These are phyloP conservation scores for Archocentrus centrarchus DNA, from an alignment of 2,113 vertebrate species.

Conservation along the genomic window DNA sequence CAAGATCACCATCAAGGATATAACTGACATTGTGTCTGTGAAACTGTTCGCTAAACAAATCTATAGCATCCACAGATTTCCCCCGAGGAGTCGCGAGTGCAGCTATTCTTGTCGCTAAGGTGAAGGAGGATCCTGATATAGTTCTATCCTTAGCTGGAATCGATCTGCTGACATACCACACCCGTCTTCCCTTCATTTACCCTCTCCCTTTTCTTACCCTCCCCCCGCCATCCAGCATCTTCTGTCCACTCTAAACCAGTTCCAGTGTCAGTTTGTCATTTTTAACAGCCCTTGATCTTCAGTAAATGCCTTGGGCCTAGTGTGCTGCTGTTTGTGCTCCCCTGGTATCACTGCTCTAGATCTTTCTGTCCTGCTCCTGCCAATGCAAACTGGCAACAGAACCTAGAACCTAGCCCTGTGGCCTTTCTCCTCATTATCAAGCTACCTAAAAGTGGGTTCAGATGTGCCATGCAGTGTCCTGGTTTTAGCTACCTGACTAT, in stretches of 20 bases:
- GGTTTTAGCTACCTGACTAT: slow-evolving; percentile 11
- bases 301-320: slow-evolving; percentile 66
- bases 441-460: slow-evolving; percentile 33
- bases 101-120: slow-evolving; percentile 48
- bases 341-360: slow-evolving; percentile 65
- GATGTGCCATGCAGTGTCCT: slow-evolving; percentile 1
- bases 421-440: slow-evolving; percentile 33
- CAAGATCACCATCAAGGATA: neutral
- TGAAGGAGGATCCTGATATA: slow-evolving; percentile 65
- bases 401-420: slow-evolving; percentile 10
- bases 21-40: slow-evolving; percentile 4
- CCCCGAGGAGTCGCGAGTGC: slow-evolving; percentile 25
- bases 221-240: slow-evolving; percentile 18
- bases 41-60: slow-evolving; percentile 34
- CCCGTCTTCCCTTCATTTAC: slow-evolving; percentile 55
- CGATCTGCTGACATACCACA: slow-evolving; percentile 67
- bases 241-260: slow-evolving; percentile 24
- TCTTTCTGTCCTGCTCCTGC: slow-evolving; percentile 50
- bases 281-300: slow-evolving; percentile 64
- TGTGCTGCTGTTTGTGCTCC: slow-evolving; percentile 50
- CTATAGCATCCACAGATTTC: slow-evolving; percentile 28
- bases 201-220: slow-evolving; percentile 17
- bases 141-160: slow-evolving; percentile 69
- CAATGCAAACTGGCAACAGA: slow-evolving; percentile 43
- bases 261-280: slow-evolving; percentile 62